phyloP scores from a whole-genome alignment of 1,140 invertebrate species.

The Trialeurodes vaporariorum region DNA sequence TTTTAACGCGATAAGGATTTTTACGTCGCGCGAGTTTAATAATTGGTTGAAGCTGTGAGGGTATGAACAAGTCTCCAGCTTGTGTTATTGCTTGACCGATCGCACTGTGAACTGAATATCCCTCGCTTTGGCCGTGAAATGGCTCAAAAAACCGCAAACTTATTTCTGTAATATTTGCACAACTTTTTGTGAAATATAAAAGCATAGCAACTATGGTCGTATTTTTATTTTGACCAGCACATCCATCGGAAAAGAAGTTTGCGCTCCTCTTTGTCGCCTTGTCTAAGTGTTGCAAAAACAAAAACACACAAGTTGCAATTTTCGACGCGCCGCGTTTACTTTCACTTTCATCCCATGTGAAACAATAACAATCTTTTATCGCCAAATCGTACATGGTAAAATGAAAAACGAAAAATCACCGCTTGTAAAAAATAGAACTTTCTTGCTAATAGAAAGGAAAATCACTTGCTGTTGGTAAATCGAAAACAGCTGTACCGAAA shows the following conservation, averaged over 20 bases:
- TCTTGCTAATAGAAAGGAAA: no score
- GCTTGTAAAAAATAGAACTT: no score
- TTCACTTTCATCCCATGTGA: no score
- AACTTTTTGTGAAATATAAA: neutral
- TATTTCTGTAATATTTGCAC: neutral
- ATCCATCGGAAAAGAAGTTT: neutral
- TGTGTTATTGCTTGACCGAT: neutral
- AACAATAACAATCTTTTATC: no score
- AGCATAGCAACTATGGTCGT: neutral
- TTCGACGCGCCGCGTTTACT: no score
- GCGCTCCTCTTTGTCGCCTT: neutral
- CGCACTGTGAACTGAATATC: neutral
- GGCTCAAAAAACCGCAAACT: neutral
- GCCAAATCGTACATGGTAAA: no score
- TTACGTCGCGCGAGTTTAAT: neutral
- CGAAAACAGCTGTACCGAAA: no score
- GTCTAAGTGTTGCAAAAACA: no score
- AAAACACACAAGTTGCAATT: no score
- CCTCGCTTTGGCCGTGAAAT: neutral
- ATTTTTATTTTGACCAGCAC: neutral
- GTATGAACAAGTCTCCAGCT: neutral
- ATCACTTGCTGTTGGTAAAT: no score
- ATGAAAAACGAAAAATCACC: no score
- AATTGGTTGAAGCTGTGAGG: neutral
- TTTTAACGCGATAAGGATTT: neutral